Evolutionary conservation across 2,888 invertebrate genomes (phyloP), one percentile per base, ranked within the genome.

Genomic region (Anoncus sp.): DNA sequence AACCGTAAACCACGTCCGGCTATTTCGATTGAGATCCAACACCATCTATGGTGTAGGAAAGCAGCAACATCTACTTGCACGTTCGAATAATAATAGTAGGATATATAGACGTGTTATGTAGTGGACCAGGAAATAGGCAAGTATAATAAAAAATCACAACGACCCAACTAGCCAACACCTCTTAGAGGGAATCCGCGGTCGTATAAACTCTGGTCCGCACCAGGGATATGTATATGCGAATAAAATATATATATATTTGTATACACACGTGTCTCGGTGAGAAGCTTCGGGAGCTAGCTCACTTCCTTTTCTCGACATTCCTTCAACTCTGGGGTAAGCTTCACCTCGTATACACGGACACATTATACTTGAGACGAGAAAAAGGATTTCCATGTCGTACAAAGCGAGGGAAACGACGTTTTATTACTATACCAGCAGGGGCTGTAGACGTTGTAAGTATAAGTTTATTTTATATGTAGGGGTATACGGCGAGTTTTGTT

Each of bases 311-410:
- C 38, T 62, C 40, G 43, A 31, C 66, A 65, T 76, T 49, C 53
- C 57, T 71, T n/a, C 18, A 49, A 20, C 57, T 65, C 63, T 63
- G 53, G 38, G 24, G 47, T 12, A 35, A 45, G 20, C 31, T 35
- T 63, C 60, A 35, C 22, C 31, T 67, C 57, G 47, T 49, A 51
- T 59, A 43, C 43, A 66, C 22, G 35, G n/a, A 72, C 24, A 57
- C 35, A 49, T 59, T 63, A 45, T 72, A 65, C 53, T 63, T 14
- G 72, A 45, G n/a, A 70, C 53, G 62, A 67, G 38, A 31, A 72
- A 66, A 60, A 66, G 76, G 67, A 60, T 74, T 74, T 60, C 51
- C 67, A 60, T 74, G 67, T 67, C 53, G 66, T 53, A 53, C 45
- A 74, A 66, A 62, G 35, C 55, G 60, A 38, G 49, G 22, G 31